Evolutionary conservation across 2,888 invertebrate genomes (phyloP), one percentile per base, ranked within the genome.

Genomic region (Agrochola macilenta): DNA sequence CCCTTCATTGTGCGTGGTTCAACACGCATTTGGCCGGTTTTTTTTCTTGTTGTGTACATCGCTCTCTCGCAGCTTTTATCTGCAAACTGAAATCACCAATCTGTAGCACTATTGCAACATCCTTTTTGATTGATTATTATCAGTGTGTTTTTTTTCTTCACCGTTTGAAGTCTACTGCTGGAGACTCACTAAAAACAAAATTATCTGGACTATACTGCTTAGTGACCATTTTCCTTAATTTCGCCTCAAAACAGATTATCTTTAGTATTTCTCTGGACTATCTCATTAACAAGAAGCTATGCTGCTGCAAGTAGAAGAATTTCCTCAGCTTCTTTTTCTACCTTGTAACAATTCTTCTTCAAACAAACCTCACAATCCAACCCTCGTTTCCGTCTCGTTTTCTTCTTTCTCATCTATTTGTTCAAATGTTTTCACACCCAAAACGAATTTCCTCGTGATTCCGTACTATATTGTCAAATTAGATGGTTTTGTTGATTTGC

Each of bases 401-500:
- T 69, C 49, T 64, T 57, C 23, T 9, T 60, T 0, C 17, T 20
- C 43, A 60, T 70, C 35, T 64, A 63, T 81, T 81, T 46, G 14
- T n/a, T 60, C 2, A 64, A 82, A 60, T 77, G 63, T 76, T 65
- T 75, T 61, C 54, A 54, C 58, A 68, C 58, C 63, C 52, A 63
- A 64, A 79, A 71, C n/a, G 49, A 57, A 72, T 81, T 82, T 82
- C 68, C 68, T 60, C 54, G 58, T 69, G 65, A 69, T 49, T 61
- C n/a, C 43, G 39, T 76, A 76, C 61, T 57, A 66, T 66, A 74
- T 82, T 77, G 82, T 82, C 77, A 81, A 82, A 82, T 82, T 65
- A 81, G 64, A 69, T 82, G 70, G 72, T 78, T 70, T 68, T 68
- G 82, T 60, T 68, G 68, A 83, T 78, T 70, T 71, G 79, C 83